Base-by-base conservation (phyloP, 2,797 vertebrate species). In the Acipenser ruthenus region DNA sequence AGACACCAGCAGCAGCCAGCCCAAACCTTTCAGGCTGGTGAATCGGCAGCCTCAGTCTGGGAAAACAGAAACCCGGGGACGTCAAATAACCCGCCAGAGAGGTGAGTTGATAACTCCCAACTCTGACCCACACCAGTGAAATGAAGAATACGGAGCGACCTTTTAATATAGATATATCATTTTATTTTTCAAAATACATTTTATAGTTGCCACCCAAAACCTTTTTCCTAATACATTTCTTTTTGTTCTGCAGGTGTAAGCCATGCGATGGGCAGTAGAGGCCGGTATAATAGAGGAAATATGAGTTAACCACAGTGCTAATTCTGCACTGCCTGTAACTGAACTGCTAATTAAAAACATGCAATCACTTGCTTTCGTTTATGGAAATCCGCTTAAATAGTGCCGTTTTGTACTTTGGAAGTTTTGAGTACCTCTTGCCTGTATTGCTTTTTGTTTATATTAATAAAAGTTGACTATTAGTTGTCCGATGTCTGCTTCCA, bases 1-100 rank as follows among this genome's bases (percentile, higher is more conserved):
- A 99, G 97, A 97, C 75, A 91, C 94, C 0, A 95, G 93, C 83
- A 94, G 87, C 67, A 89, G 75, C 65, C 91, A 92, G 65, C 84
- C 88, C 0, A 90, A 89, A 80, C 85, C 89, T 3, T 88, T 90
- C 18, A 83, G 94, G 72, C 85, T 89, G 0, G 92, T 90, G 8
- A 87, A 91, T 67, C 88, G 97, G 73, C 93, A 95, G 79, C 89
- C 94, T n/a, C 91, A 93, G 0, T 91, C 92, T 6, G 59, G 87
- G 69, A 92, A 94, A 87, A 91, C 92, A 0, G 91, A 92, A 7
- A 87, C 84, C 70, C 88, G 92, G 0, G 88, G 93, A 1, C 91
- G 93, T 6, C 93, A 93, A 63, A 87, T 91, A 78, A 95, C 85
- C 78, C 85, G 88, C 58, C 88, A 94, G 82, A 92, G 94, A 90